A percentile compares a stretch with the other conserved stretches of the same genome.
These are phyloP conservation scores for Talpa occidentalis DNA, from an alignment of 2,113 vertebrate genomes.

Conservation along the genomic window DNA sequence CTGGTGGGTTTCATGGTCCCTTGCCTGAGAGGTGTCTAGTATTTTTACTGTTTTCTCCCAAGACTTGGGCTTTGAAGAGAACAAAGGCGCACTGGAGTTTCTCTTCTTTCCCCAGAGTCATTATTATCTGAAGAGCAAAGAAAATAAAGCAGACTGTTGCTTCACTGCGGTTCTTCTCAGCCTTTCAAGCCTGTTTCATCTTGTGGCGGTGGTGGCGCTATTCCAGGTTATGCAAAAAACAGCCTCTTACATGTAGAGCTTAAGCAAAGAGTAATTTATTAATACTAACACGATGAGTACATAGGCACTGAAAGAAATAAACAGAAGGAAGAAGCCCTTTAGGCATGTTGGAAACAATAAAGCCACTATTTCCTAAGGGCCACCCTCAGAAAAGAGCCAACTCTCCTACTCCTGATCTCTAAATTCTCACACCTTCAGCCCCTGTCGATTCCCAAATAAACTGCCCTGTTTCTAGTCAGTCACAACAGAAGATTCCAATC, in stretches of 20 bases:
- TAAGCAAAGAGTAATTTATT: slow-evolving; percentile 60
- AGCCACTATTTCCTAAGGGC: neutral
- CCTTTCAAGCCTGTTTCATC: slow-evolving; percentile 59
- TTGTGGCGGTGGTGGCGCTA: slow-evolving; percentile 13
- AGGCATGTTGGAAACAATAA: neutral
- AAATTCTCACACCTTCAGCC: neutral
- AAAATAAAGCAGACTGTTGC: slow-evolving; percentile 40
- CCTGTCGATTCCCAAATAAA: neutral
- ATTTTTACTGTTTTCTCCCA: neutral
- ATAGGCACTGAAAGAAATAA: slow-evolving; percentile 20
- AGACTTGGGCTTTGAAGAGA: slow-evolving; percentile 54
- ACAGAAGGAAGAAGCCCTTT: slow-evolving; percentile 43
- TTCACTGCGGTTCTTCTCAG: neutral
- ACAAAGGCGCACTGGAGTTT: slow-evolving; percentile 58
- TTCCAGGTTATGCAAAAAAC: slow-evolving; percentile 47
- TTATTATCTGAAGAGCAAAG: slow-evolving; percentile 57
- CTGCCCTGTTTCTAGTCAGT: neutral
- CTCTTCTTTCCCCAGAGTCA: slow-evolving; percentile 56
- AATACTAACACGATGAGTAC: slow-evolving; percentile 15
- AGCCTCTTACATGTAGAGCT: neutral
- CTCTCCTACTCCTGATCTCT: neutral
- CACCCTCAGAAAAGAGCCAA: neutral
- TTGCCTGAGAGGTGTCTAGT: neutral
- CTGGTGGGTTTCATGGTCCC: neutral
- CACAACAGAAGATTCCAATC: neutral